phyloP scores from a whole-genome alignment of 2,113 vertebrate species.

The Odontesthes bonariensis region DNA sequence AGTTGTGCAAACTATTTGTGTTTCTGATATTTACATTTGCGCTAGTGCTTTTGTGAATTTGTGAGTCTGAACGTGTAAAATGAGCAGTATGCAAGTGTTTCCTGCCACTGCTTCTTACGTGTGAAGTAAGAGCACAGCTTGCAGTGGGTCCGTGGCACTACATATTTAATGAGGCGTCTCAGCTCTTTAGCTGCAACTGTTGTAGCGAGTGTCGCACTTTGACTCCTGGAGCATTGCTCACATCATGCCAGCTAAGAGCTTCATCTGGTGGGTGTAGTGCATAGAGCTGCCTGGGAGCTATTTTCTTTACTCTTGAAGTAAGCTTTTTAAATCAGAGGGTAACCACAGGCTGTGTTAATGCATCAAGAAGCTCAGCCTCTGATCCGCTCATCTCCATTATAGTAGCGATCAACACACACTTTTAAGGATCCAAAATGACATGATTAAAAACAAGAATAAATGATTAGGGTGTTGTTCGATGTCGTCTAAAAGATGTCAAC shows the following conservation, averaged over 20 bases:
- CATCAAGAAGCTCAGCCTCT: slow-evolving; percentile 27
- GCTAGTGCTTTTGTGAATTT: slow-evolving; percentile 15
- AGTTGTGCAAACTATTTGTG: slow-evolving; percentile 35
- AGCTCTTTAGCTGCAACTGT: slow-evolving; percentile 49
- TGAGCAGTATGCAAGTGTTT: slow-evolving; percentile 39
- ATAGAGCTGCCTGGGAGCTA: slow-evolving; percentile 39
- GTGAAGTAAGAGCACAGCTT: slow-evolving; percentile 54
- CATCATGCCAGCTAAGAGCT: slow-evolving; percentile 41
- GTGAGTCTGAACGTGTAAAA: slow-evolving; percentile 28
- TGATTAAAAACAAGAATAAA: slow-evolving; percentile 6
- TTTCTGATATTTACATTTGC: slow-evolving; percentile 36
- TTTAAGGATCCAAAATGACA: slow-evolving; percentile 39
- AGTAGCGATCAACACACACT: slow-evolving; percentile 25
- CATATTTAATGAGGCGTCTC: slow-evolving; percentile 68
- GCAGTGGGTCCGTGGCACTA: slow-evolving; percentile 63
- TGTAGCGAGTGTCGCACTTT: slow-evolving; percentile 51
- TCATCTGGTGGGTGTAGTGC: slow-evolving; percentile 50
- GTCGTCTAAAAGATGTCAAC: slow-evolving; percentile 40
- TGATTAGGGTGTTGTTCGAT: slow-evolving; percentile 17
- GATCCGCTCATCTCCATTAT: slow-evolving; percentile 29
- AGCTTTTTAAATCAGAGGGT: slow-evolving; percentile 33
- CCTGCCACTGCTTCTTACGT: slow-evolving; percentile 29
- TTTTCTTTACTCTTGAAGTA: slow-evolving; percentile 26
- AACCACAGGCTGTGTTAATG: slow-evolving; percentile 47
- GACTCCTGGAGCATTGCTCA: slow-evolving; percentile 52